Evolutionary conservation across 2,797 vertebrate species (phyloP).

Genomic region (Eospalax fontanierii): DNA sequence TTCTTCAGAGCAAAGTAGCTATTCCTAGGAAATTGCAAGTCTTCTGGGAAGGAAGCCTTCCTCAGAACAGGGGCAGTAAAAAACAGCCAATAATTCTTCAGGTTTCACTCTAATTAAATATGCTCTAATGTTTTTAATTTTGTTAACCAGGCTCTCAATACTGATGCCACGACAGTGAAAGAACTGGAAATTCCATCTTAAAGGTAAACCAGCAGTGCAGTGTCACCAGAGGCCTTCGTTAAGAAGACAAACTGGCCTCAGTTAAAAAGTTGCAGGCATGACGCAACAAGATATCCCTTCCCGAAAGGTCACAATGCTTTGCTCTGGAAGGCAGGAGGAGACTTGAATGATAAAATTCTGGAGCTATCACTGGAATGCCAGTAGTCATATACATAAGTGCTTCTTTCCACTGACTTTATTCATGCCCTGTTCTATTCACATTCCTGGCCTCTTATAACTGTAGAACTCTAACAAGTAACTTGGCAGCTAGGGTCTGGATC

Average conservation of each 20-base stretch:
- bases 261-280: neutral
- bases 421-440: neutral
- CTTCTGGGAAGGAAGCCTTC: conserved; percentile 22
- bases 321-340: neutral
- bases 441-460: neutral
- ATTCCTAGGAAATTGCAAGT: conserved; percentile 35
- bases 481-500: neutral
- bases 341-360: neutral
- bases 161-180: neutral
- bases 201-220: neutral
- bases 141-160: conserved; percentile 51
- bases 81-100: conserved; percentile 6
- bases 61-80: conserved; percentile 45
- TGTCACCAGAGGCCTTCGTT: neutral
- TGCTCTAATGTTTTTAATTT: neutral
- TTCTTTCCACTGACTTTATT: too few relatives aligned
- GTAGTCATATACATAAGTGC: too few relatives aligned
- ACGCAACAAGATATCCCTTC: neutral
- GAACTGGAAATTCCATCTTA: neutral
- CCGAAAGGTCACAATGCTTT: neutral
- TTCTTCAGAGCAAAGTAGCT: conserved; percentile 46
- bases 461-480: neutral
- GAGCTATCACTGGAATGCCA: neutral
- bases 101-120: conserved; percentile 52
- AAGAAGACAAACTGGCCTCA: neutral